Percentiles rank a stretch among this genome's conserved stretches.
Evolutionary conservation across 2,888 invertebrate species (phyloP).

Genomic region (Gastracanthus pulcherrimus): DNA sequence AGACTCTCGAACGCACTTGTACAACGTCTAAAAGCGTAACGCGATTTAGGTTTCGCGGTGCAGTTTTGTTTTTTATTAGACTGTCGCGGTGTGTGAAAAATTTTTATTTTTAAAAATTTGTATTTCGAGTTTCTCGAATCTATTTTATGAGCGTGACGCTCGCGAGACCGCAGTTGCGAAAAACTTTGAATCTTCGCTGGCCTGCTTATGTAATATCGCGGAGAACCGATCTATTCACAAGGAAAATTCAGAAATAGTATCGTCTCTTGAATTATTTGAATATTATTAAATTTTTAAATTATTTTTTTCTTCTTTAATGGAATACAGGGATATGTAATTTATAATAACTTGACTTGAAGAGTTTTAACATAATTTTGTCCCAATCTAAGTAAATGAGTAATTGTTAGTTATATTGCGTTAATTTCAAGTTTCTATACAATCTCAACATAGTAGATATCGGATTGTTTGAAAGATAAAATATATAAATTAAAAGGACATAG

Average conservation of each 20-base stretch:
- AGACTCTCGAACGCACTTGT: neutral
- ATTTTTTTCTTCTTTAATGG: too few species aligned
- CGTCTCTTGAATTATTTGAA: neutral
- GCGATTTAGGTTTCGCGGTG: neutral
- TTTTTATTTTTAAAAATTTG: conserved; percentile 32
- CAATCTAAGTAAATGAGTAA: too few species aligned
- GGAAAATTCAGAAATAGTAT: conserved; percentile 15
- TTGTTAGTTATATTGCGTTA: too few species aligned
- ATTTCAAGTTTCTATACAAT: too few species aligned
- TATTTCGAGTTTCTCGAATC: conserved; percentile 40
- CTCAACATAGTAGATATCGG: too few species aligned
- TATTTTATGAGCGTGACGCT: conserved; percentile 49
- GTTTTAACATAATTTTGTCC: too few species aligned
- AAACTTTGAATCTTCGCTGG: conserved; percentile 38
- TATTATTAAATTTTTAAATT: too few species aligned
- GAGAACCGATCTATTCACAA: conserved; percentile 1
- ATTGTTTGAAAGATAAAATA: too few species aligned
- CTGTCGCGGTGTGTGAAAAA: neutral
- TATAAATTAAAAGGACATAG: too few species aligned
- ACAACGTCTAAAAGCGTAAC: neutral
- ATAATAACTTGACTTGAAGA: too few species aligned
- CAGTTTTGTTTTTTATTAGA: neutral
- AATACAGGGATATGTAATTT: neutral
- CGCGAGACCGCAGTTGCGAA: conserved; percentile 33
- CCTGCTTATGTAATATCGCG: conserved; percentile 32